Base-by-base conservation (phyloP, 2,797 vertebrate species). In the Protosalanx chinensis region DNA sequence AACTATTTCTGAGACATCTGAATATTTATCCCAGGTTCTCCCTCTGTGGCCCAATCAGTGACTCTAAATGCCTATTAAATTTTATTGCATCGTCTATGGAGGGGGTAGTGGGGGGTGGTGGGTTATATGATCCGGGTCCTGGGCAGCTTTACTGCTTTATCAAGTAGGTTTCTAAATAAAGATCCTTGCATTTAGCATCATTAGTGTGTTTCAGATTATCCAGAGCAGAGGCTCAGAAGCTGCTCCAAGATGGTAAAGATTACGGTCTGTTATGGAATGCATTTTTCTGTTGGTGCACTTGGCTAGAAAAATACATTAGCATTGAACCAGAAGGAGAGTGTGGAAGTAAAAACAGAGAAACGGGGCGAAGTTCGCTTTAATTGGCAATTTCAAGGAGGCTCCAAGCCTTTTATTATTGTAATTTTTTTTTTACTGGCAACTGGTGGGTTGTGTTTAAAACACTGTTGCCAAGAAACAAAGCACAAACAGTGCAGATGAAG, bases 331-430 rank as follows among this genome's bases (percentile, higher is more conserved):
- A 74, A 66, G 56, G 59, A 65, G 67, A 74, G 71, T 65, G 61
- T 53, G 68, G 49, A 70, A 13, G 33, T 59, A 33, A 35, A 67
- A 66, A 67, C 74, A 67, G 61, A 59, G 20, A 62, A 72, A 80
- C 64, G 70, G 73, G 70, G 74, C 80, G 80, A 77, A 85, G 81
- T 76, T 82, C 72, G 64, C 70, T 84, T 78, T 79, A 67, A 80
- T 74, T 72, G 72, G 62, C 41, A 57, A 41, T 78, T 74, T 79
- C 75, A 68, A 72, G 56, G 27, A 57, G 64, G 64, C 62, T 35
- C 76, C 67, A 73, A 72, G 70, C 51, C 73, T 66, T 32, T 66
- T 32, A 56, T 12, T 27, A 27, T 30, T 49, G 35, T 37, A 57
- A 3, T 46, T 46, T 32, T 33, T 12, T 13, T 59, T 53, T 37